Conservation (phyloP, 2,113 vertebrate genomes). For the Xerus inauris region DNA sequence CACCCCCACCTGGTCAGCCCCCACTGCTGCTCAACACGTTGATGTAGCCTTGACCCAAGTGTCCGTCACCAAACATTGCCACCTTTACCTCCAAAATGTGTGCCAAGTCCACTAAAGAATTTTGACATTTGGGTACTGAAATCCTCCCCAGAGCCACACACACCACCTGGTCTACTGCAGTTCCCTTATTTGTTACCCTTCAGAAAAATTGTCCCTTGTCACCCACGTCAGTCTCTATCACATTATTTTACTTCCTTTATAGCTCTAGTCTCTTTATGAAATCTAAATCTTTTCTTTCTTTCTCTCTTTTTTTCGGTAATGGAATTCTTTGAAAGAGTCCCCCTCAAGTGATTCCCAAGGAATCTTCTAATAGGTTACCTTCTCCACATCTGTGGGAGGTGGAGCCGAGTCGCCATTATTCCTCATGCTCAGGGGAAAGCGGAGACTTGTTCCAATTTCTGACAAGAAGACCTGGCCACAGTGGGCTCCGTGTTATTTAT, state of each 20-base stretch:
- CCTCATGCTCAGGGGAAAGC: neutral
- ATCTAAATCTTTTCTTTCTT: too few species aligned
- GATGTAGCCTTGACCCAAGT: rapidly evolving
- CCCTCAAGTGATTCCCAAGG: neutral
- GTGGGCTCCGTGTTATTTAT: neutral
- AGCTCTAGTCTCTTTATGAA: neutral
- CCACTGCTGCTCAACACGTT: neutral
- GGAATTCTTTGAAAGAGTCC: neutral
- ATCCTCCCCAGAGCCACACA: neutral
- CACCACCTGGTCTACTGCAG: neutral
- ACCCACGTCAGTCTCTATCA: neutral
- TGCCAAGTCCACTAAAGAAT: neutral
- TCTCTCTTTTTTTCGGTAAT: neutral
- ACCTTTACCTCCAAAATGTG: neutral
- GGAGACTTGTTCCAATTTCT: neutral
- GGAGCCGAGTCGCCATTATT: rapidly evolving
- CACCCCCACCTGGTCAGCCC: too few species aligned
- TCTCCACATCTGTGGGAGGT: neutral
- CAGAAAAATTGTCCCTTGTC: neutral
- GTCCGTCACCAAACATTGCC: neutral
- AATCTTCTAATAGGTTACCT: neutral
- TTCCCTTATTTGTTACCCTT: neutral
- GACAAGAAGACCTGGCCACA: neutral
- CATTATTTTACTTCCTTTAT: neutral
- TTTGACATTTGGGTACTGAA: neutral